Percentiles rank a stretch among this genome's conserved stretches.
Evolutionary conservation across 2,888 invertebrate species (phyloP).

Genomic region (Pammene fasciana): DNA sequence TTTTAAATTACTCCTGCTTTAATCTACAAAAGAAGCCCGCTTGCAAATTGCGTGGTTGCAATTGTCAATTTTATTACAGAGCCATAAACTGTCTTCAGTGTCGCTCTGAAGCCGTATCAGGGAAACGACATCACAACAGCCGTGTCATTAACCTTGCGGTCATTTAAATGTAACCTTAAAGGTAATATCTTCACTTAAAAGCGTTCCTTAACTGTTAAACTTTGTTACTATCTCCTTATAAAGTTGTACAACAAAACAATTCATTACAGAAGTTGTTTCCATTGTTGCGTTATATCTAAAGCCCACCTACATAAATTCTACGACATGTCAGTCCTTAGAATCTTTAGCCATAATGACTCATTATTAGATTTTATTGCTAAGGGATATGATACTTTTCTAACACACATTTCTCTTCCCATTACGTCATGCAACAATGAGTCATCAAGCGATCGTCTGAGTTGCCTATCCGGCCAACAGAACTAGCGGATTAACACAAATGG

Average conservation of each 20-base stretch:
- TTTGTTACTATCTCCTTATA: conserved; percentile 10
- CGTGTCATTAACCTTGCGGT: conserved; percentile 35
- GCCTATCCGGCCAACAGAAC: conserved; percentile 47
- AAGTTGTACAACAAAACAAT: conserved; percentile 7
- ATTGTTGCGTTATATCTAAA: not conserved
- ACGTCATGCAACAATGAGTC: conserved; percentile 40
- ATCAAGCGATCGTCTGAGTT: conserved; percentile 37
- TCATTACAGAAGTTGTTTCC: conserved; percentile 1
- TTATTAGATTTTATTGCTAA: conserved; percentile 31
- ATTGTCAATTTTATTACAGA: conserved; percentile 40
- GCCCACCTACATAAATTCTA: not conserved
- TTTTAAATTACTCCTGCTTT: conserved; percentile 62
- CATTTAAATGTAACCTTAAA: conserved; percentile 34
- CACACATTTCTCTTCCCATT: conserved; percentile 37
- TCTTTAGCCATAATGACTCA: conserved; percentile 22
- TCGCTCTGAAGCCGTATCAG: conserved; percentile 35
- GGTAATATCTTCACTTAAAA: conserved; percentile 22
- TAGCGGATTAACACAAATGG: conserved; percentile 57
- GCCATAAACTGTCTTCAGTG: conserved; percentile 34
- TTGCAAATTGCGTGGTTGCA: conserved; percentile 44
- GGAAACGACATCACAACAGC: conserved; percentile 32
- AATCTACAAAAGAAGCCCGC: conserved; percentile 53
- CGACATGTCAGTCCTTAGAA: not conserved
- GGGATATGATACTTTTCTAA: conserved; percentile 29
- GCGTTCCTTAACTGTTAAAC: conserved; percentile 19